phyloP scores from a whole-genome alignment of 2,888 invertebrate species.

The Leucoma salicis region DNA sequence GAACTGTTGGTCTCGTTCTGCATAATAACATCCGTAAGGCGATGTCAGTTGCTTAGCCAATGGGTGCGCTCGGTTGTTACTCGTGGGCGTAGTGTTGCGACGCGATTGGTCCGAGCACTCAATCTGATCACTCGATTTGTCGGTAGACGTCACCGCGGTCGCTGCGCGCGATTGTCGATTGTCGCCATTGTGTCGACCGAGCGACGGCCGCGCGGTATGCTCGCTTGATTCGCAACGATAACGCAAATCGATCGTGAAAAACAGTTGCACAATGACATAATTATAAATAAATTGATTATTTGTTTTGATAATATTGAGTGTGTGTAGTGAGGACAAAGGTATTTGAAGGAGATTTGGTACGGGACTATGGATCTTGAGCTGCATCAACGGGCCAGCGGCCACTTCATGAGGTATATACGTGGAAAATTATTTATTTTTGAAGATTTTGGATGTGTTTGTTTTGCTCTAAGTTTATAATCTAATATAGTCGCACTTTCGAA shows the following conservation, averaged over 20 bases:
- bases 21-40: conserved; percentile 80
- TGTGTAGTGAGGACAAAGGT: conserved; percentile 54
- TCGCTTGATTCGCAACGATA: conserved; percentile 63
- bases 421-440: too few relatives aligned
- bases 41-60: conserved; percentile 80
- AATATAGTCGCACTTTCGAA: too few relatives aligned
- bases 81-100: conserved; percentile 73
- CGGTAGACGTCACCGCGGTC: conserved; percentile 73
- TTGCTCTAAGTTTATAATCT: too few relatives aligned
- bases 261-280: conserved; percentile 49
- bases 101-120: conserved; percentile 63
- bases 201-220: conserved; percentile 64
- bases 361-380: conserved; percentile 88
- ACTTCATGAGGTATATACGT: conserved; percentile 86
- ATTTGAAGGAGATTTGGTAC: conserved; percentile 52
- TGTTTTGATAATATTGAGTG: conserved; percentile 33
- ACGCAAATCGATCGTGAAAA: conserved; percentile 56
- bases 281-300: conserved; percentile 36
- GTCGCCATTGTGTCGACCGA: conserved; percentile 75
- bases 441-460: too few relatives aligned
- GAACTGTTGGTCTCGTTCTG: conserved; percentile 77
- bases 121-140: conserved; percentile 79
- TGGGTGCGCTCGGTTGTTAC: conserved; percentile 57
- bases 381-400: conserved; percentile 89
- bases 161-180: conserved; percentile 78